phyloP scores from a whole-genome alignment of 1,140 invertebrate species.

The Himalopsyche phryganea region DNA sequence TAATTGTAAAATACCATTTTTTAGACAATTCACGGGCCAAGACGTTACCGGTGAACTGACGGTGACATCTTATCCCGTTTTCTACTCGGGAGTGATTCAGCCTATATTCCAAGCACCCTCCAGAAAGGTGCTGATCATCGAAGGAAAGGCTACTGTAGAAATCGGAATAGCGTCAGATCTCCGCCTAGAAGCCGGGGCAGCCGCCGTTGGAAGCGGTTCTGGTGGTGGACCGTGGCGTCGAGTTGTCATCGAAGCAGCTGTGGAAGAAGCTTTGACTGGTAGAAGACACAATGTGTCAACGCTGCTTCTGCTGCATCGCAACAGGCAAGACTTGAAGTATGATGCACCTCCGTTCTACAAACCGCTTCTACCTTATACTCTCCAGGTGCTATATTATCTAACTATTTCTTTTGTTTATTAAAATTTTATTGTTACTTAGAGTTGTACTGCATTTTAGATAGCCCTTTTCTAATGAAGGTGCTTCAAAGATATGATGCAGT shows the following conservation, averaged over 20 bases:
- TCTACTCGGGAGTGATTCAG: conserved; percentile 73
- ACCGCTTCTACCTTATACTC: conserved; percentile 77
- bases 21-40: conserved; percentile 63
- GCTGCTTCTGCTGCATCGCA: conserved; percentile 70
- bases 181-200: conserved; percentile 60
- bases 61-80: conserved; percentile 70
- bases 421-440: not conserved
- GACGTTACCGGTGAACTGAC: conserved; percentile 78
- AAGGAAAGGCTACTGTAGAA: conserved; percentile 71
- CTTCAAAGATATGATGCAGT: too few species aligned
- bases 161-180: conserved; percentile 67
- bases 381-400: too few species aligned
- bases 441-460: not conserved
- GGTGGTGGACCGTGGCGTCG: conserved; percentile 72
- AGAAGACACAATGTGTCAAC: conserved; percentile 76
- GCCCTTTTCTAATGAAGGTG: too few species aligned
- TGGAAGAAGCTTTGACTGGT: conserved; percentile 77
- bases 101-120: conserved; percentile 69
- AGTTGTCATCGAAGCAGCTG: conserved; percentile 71
- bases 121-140: conserved; percentile 76
- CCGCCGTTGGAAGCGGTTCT: conserved; percentile 65
- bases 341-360: conserved; percentile 83
- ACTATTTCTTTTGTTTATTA: not conserved
- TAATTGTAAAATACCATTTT: conserved; percentile 25
- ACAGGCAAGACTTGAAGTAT: conserved; percentile 78